Conservation (phyloP, 2,113 vertebrate genomes). For the Phalacrocorax pelagicus region DNA sequence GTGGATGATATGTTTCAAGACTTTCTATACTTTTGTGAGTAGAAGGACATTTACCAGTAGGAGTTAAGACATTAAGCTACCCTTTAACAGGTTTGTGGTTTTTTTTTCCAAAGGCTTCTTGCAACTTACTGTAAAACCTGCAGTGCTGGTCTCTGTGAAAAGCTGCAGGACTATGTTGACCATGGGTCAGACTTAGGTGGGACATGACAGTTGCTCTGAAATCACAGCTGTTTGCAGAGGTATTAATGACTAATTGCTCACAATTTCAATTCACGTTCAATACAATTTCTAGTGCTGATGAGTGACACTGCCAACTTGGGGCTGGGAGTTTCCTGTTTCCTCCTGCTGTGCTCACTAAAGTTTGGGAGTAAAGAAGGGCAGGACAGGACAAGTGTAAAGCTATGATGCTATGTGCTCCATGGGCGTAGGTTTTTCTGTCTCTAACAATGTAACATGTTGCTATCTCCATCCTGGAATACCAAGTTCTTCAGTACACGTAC, state of each 20-base stretch:
- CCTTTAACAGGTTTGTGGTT: not conserved
- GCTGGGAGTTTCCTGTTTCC: not conserved
- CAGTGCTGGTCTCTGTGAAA: not conserved
- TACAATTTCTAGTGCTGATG: not conserved
- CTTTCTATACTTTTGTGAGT: not conserved
- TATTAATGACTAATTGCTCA: not conserved
- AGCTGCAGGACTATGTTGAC: not conserved
- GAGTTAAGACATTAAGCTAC: not conserved
- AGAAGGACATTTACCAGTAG: not conserved
- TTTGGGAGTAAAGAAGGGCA: not conserved
- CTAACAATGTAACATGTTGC: not conserved
- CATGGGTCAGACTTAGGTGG: not conserved
- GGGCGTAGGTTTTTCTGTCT: not conserved
- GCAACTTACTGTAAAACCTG: not conserved
- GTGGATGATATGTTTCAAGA: not conserved
- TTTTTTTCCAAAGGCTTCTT: not conserved
- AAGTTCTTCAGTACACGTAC: not conserved
- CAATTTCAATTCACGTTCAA: not conserved
- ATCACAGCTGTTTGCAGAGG: not conserved
- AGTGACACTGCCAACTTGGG: not conserved
- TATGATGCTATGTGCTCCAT: rapidly evolving
- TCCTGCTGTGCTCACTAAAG: not conserved
- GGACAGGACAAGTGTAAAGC: not conserved
- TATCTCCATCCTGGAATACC: not conserved
- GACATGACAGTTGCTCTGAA: not conserved